Evolutionary conservation across 2,113 vertebrate species (phyloP), one percentile per base, ranked within the genome.

Genomic region (Paratilapia polleni): DNA sequence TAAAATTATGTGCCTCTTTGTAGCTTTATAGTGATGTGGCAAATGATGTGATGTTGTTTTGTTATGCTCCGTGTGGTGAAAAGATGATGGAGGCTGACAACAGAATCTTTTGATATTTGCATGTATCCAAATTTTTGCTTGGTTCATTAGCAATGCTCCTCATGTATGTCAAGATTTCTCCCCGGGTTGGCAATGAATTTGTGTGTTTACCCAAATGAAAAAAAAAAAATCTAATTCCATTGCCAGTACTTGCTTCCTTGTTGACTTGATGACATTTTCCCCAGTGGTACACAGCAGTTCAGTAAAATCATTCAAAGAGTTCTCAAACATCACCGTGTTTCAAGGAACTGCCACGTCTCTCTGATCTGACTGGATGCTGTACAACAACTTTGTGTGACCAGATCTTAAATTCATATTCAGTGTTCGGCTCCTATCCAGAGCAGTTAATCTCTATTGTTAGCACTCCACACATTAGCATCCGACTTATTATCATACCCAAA

Each of bases 401-500:
- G 24, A 89, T 83, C 54, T 83, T 63, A 80, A 73, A 85, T 81
- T 88, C 8, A 64, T 57, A 86, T 86, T 83, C 57, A 83, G 84
- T 61, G 80, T 89, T 80, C 87, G 83, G 26, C 56, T 52, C 83
- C 17, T 3, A 87, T 63, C 73, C 77, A 73, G 24, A 87, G 78
- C 82, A 43, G 85, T 91, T 89, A 81, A 80, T 87, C 62, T 86
- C 88, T 78, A 89, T 88, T 92, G 90, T 93, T 91, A 82, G 91
- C 70, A 57, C 81, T 58, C 76, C 77, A 78, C 66, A 82, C 86
- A 92, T 96, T 94, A 94, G 87, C 94, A 92, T 93, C 79, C 12
- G 31, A 78, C 87, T 94, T 89, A 92, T 94, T 94, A 95, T 92
- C 92, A 92, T 86, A 86, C 88, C 92, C 91, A 93, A 92, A 95